Conservation (phyloP, 2,888 invertebrate species). For the Asteroscopus sphinx region DNA sequence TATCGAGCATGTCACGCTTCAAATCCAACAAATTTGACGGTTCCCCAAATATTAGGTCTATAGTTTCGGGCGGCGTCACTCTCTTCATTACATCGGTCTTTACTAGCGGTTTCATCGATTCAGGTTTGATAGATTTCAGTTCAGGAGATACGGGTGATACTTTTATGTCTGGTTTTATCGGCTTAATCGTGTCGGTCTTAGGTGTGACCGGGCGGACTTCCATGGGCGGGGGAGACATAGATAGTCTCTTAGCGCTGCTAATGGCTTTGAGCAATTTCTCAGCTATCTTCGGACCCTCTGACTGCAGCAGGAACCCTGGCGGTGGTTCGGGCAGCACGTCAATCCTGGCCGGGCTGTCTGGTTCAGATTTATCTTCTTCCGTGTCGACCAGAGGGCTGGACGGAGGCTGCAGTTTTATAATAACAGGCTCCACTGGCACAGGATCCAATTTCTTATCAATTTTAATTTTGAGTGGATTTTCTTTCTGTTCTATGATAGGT, state of each 20-base stretch:
- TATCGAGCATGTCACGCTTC: conserved; percentile 75
- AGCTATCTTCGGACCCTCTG: conserved; percentile 90
- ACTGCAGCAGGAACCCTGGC: conserved; percentile 83
- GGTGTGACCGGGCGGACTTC: conserved; percentile 75
- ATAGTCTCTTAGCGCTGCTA: conserved; percentile 89
- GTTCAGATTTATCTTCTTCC: conserved; percentile 86
- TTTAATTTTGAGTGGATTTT: conserved; percentile 54
- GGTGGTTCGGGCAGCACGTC: conserved; percentile 87
- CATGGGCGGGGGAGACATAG: conserved; percentile 83
- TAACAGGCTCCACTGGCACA: conserved; percentile 56
- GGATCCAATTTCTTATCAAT: conserved; percentile 64
- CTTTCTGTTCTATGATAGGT: conserved; percentile 48
- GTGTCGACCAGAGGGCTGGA: conserved; percentile 84
- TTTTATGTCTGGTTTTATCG: conserved; percentile 66
- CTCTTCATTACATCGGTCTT: conserved; percentile 75
- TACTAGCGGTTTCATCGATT: conserved; percentile 61
- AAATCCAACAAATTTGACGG: conserved; percentile 77
- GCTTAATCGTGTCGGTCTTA: conserved; percentile 72
- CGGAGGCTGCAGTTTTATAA: conserved; percentile 73
- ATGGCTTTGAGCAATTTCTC: conserved; percentile 91
- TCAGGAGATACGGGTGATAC: conserved; percentile 68
- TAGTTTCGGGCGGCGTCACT: conserved; percentile 65
- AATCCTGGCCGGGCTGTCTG: conserved; percentile 85
- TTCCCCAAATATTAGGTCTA: conserved; percentile 82
- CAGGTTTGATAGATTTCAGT: conserved; percentile 64